Evolutionary conservation across 2,113 vertebrate genomes (phyloP).

Genomic region (Cyanistes caeruleus): DNA sequence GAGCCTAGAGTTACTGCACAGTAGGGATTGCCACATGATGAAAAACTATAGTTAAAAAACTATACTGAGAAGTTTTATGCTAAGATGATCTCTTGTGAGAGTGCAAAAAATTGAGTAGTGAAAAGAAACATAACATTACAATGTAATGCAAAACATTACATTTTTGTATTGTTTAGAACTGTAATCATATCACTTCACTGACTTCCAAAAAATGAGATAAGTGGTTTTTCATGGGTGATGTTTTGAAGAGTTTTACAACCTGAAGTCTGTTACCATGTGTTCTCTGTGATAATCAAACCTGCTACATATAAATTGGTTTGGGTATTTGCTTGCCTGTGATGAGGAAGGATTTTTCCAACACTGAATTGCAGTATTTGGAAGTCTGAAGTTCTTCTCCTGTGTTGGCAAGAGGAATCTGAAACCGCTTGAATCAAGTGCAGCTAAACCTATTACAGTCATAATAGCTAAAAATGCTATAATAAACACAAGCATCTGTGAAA

Average conservation of each 20-base stretch:
- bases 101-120: not conserved
- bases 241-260: not conserved
- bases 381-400: not conserved
- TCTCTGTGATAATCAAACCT: not conserved
- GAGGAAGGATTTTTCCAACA: not conserved
- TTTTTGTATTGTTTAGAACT: not conserved
- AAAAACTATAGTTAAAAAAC: not conserved
- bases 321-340: not conserved
- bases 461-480: not conserved
- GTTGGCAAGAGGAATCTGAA: not conserved
- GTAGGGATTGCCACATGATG: not conserved
- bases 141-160: accelerated
- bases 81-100: not conserved
- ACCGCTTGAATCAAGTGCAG: not conserved
- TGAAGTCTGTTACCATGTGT: not conserved
- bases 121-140: not conserved
- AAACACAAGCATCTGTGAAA: not conserved
- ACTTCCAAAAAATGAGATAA: not conserved
- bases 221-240: not conserved
- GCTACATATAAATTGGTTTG: not conserved
- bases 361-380: not conserved
- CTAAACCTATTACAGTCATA: not conserved
- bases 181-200: not conserved
- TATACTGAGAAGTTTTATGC: not conserved
- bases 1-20: not conserved